Conservation (phyloP, 23 tunicate species). For the Botrylloides violaceus region DNA sequence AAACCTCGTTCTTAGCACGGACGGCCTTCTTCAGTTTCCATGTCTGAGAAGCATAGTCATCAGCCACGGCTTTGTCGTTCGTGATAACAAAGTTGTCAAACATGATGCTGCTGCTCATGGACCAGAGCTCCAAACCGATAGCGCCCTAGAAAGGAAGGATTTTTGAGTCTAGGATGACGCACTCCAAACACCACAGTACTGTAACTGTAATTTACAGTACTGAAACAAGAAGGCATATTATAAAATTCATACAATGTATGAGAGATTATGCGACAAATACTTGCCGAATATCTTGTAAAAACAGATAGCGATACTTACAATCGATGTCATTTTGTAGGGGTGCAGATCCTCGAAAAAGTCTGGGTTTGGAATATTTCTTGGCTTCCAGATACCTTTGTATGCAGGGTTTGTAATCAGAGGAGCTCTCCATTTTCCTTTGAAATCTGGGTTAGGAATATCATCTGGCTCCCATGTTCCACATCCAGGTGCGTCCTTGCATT, state of each 20-base stretch:
- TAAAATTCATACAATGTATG: too few relatives aligned
- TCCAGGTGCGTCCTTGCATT: slow-evolving; percentile 71
- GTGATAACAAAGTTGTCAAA: slow-evolving; percentile 89
- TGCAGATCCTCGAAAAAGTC: slow-evolving; percentile 66
- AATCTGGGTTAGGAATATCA: slow-evolving; percentile 65
- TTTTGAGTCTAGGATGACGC: too few relatives aligned
- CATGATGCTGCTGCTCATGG: slow-evolving; percentile 64
- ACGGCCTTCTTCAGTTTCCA: slow-evolving; percentile 61
- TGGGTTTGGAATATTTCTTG: slow-evolving; percentile 83
- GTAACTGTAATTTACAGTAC: too few relatives aligned
- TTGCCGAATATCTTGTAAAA: neutral
- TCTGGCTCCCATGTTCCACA: slow-evolving; percentile 95
- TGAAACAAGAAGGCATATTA: too few relatives aligned
- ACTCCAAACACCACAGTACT: too few relatives aligned
- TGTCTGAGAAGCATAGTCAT: slow-evolving; percentile 64
- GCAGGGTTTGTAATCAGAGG: slow-evolving; percentile 74
- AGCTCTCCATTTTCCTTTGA: slow-evolving; percentile 88
- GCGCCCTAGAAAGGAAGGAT: slow-evolving; percentile 46
- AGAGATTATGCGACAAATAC: too few relatives aligned
- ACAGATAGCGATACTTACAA: slow-evolving; percentile 38
- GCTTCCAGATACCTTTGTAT: slow-evolving; percentile 91
- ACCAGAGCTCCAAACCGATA: slow-evolving; percentile 88
- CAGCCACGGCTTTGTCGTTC: slow-evolving; percentile 51
- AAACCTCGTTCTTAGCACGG: slow-evolving; percentile 49
- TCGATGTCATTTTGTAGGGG: slow-evolving; percentile 82